Base-by-base conservation (phyloP, 2,113 vertebrate species). In the Malurus cyaneus region DNA sequence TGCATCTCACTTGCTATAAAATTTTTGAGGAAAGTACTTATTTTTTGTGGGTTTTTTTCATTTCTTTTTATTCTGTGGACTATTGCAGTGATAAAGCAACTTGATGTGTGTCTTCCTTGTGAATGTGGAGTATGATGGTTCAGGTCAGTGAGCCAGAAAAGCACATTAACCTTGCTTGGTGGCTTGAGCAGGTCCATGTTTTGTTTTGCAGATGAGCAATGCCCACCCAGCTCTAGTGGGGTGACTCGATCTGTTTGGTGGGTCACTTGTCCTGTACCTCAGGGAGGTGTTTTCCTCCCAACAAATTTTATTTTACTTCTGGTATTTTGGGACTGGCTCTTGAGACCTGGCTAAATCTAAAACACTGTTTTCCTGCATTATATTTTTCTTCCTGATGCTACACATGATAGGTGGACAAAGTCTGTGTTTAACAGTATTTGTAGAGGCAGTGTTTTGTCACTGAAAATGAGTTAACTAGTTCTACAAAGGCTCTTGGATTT, bases 401-500 rank as follows among this genome's bases (percentile, higher is more conserved):
- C 42, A 61, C 19, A 3, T 19, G 34, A 21, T 41, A 24, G 8
- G 10, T 17, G 61, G 42, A 18, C 5, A 54, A 65, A 62, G 46
- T 31, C 17, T 82, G 28, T 80, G 19, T 53, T 74, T 47, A 25
- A 44, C 92, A 86, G 14, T 50, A 44, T 80, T 88, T 89, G 23
- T 26, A 66, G 81, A 76, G 82, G 26, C n/a, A 59, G 16, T 3
- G 2, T 86, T 93, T 47, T 36, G 87, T 70, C 42, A 44, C 7
- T 95, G 86, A 87, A 94, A 87, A 95, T 88, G 24, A 71, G 23
- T 74, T 54, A 84, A 71, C 81, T 86, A 66, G 93, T 91, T 86
- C 70, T 71, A 2, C 20, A 69, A 64, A 92, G 94, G 87, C 62
- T 92, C 61, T 92, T 47, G 31, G 47, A 56, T 91, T 77, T 83